A percentile compares a stretch with the other conserved stretches of the same genome.
These are phyloP conservation scores for Nothocercus nigrocapillus DNA, from an alignment of 2,113 vertebrate genomes.

Conservation along the genomic window DNA sequence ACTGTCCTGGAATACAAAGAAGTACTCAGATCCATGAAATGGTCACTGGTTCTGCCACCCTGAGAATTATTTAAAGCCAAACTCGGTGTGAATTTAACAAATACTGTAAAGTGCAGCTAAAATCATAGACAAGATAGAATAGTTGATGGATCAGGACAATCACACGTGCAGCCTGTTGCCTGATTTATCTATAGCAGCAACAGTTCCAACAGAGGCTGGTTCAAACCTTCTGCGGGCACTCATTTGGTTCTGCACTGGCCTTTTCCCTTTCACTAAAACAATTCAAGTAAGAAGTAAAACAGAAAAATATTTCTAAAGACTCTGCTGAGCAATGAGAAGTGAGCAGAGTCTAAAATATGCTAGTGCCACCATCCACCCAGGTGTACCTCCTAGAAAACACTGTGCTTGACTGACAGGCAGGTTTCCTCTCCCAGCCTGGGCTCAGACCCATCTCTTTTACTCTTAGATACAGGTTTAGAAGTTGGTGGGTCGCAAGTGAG, in stretches of 20 bases:
- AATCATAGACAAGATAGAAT: background rate
- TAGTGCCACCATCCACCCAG: background rate
- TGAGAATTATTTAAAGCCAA: background rate
- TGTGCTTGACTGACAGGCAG: background rate
- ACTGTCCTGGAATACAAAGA: background rate
- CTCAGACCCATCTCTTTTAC: background rate
- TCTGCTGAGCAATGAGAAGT: background rate
- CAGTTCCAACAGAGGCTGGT: background rate
- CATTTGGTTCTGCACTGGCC: background rate
- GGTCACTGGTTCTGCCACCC: background rate
- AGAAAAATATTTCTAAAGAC: background rate
- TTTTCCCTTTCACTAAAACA: background rate
- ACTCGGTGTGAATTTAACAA: background rate
- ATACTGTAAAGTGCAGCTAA: background rate
- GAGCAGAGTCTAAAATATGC: background rate
- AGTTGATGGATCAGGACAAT: constrained; percentile 49
- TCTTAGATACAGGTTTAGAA: background rate
- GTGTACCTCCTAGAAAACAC: background rate
- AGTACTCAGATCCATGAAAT: background rate
- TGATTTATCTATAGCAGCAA: constrained; percentile 24
- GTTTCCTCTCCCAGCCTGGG: background rate
- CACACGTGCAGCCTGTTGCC: background rate
- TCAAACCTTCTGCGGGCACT: background rate
- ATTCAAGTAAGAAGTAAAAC: background rate
- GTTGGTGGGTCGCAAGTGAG: accelerated